Conservation (phyloP, 2,888 invertebrate genomes). For the Ormyrus thymus region DNA sequence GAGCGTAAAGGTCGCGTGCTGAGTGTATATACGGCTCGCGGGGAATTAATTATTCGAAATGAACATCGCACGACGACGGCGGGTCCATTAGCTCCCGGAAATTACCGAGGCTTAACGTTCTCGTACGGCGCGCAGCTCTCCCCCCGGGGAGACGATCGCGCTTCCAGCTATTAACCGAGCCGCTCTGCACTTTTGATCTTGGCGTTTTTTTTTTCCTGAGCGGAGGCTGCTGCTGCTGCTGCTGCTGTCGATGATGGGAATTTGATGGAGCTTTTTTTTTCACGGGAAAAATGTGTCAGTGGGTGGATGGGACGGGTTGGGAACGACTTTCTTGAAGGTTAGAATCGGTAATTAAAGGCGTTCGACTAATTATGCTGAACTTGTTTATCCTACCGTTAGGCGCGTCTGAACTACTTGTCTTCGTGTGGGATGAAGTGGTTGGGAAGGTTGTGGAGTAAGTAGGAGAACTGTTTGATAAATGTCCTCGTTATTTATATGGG, state of each 20-base stretch:
- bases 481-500: too few species aligned
- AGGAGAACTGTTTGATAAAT: too few species aligned
- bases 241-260: neutral
- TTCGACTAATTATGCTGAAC: conserved; percentile 19
- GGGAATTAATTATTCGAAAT: conserved; percentile 73
- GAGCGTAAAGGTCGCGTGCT: conserved; percentile 11
- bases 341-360: conserved; percentile 1
- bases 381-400: conserved; percentile 26
- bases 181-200: conserved; percentile 31
- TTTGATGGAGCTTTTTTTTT: neutral
- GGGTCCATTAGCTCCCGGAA: conserved; percentile 72
- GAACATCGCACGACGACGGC: conserved; percentile 64
- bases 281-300: conserved; percentile 14
- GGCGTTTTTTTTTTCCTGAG: neutral
- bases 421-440: too few species aligned
- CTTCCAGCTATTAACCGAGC: conserved; percentile 44
- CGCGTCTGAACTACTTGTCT: too few species aligned
- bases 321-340: conserved; percentile 20
- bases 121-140: conserved; percentile 51
- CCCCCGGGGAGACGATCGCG: conserved; percentile 51
- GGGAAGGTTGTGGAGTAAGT: too few species aligned
- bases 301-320: neutral
- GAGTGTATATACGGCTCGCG: conserved; percentile 1
- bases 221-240: neutral
- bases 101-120: conserved; percentile 66